Evolutionary conservation across 2,888 invertebrate species (phyloP), one percentile per base, ranked within the genome.

Genomic region (Caenorhabditis wallacei): DNA sequence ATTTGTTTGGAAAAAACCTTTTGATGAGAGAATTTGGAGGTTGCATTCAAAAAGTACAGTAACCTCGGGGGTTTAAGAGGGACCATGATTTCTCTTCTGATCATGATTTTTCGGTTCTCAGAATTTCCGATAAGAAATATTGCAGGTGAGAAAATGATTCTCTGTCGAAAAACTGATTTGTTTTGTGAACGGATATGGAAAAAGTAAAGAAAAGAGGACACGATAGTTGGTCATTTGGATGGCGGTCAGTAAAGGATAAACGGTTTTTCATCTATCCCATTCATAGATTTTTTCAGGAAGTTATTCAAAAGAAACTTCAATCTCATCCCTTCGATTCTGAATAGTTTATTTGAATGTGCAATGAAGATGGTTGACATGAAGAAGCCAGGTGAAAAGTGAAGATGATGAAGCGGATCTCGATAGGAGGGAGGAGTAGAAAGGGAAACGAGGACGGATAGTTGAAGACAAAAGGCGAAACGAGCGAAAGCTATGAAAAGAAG

Each of bases 341-440:
- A 37, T 16, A n/a, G 20, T 18, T 16, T 8, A 20, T n/a, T 20
- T 24, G 18, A 61, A 16, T 61, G 40, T 59, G 59, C 61, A 59
- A 61, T 68, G 61, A 69, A 59, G 37, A 56, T 43, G 59, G 68
- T 13, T 10, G 16, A 40, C 16, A 40, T 13, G 40, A 40, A 76
- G 68, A 76, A 76, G 76, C 76, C 69, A 76, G 76, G 76, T 76
- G 76, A 68, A 76, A 76, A 76, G 76, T 76, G 76, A 76, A 76
- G 68, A 76, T 61, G 68, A 75, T 61, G 76, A 76, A 76, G 76
- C 76, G 76, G 76, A 76, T 76, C 76, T 76, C 76, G 76, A 69
- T 35, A 24, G 53, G 53, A 51, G 30, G 53, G 53, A 51, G 30
- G 57, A 46, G 37, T 43, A 35, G 76, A 76, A 76, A 76, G 66